Evolutionary conservation across 2,113 vertebrate genomes (phyloP).

Genomic region (Rhodinocichla rosea): DNA sequence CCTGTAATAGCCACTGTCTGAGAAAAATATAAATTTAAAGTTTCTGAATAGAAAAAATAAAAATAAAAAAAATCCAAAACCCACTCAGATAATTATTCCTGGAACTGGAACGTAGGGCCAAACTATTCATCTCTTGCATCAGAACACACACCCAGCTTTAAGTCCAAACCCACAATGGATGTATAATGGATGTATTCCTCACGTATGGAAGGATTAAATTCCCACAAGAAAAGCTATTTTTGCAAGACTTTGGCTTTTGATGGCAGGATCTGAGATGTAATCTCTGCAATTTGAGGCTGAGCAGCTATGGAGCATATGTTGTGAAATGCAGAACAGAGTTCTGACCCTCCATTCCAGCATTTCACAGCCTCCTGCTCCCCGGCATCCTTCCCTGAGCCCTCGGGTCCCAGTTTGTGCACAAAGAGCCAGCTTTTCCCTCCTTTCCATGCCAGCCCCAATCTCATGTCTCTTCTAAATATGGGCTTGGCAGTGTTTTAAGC

Average conservation of each 20-base stretch:
- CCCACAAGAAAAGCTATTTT: not conserved
- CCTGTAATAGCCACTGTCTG: not conserved
- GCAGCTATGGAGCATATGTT: not conserved
- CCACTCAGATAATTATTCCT: not conserved
- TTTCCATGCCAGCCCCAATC: not conserved
- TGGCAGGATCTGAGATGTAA: not conserved
- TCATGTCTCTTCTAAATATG: not conserved
- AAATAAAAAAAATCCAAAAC: not conserved
- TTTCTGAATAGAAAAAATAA: not conserved
- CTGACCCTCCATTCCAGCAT: slow-evolving; percentile 34
- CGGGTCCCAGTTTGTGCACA: not conserved
- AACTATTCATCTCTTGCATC: not conserved
- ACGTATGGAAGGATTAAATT: not conserved
- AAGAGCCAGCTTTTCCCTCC: slow-evolving; percentile 18
- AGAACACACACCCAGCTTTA: not conserved
- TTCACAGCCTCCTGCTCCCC: not conserved
- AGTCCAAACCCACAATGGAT: not conserved
- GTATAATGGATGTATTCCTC: not conserved
- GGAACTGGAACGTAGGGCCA: not conserved
- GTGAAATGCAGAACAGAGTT: not conserved
- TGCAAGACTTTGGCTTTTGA: not conserved
- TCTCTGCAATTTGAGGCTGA: not conserved
- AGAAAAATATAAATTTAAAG: not conserved
- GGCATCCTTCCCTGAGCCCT: not conserved
- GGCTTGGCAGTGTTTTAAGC: not conserved